Evolutionary conservation across 2,113 vertebrate species (phyloP), one percentile per base, ranked within the genome.

Genomic region (Oryzias melastigma): DNA sequence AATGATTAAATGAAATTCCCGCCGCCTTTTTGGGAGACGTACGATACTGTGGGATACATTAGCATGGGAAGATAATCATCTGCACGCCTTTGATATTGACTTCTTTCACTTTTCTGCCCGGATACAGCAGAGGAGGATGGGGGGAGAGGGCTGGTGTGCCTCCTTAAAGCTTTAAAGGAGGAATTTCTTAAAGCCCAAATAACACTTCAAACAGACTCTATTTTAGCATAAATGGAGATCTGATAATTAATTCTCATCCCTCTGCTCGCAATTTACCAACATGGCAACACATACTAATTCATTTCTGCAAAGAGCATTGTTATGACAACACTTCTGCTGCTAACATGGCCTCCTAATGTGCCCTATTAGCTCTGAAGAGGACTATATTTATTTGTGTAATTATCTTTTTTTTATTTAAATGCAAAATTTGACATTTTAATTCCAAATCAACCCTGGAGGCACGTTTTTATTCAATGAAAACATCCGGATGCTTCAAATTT

Each of bases 31-130:
- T 61, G 47, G 71, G 19, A 35, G 64, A 80, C 74, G 71, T 78
- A 72, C 54, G 64, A 81, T 62, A 56, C 25, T 22, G 10, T 65
- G 18, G 47, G 67, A 24, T 71, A 60, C 66, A 65, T 84, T 81
- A 81, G 70, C 63, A 71, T 49, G 47, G 60, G 71, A 56, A 71
- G 75, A 67, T 81, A 73, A 75, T 83, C 71, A 1, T 70, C 66
- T 29, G 1, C 48, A 50, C 5, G 29, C 20, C 63, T 71, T 56
- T 66, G 58, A 70, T 83, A 59, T 66, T 53, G 27, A 57, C 53
- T 25, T 68, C 43, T 40, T 43, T 53, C 78, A 76, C 53, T 64
- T 77, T 85, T 86, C 74, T 75, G 78, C 82, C 73, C 73, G 57
- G 82, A 78, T 76, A 83, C 78, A 71, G 65, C 15, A 60, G 46